phyloP scores from a whole-genome alignment of 2,113 vertebrate species.

The Bostrychus sinensis region DNA sequence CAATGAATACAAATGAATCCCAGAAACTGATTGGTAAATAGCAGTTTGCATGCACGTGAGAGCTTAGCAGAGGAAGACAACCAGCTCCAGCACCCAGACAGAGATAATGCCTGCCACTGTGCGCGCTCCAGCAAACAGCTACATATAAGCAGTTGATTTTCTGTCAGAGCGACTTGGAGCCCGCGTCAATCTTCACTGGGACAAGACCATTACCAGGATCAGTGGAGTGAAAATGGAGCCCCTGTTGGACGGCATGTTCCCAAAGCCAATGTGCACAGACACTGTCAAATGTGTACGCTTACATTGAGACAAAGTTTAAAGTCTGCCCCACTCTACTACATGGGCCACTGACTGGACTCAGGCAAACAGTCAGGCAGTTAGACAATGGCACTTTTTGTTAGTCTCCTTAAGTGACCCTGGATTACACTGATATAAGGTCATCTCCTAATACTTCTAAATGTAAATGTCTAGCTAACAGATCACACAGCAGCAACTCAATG shows the following conservation, averaged over 20 bases:
- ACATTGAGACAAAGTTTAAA: slow-evolving; percentile 5
- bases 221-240: slow-evolving; percentile 67
- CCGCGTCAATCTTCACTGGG: slow-evolving; percentile 59
- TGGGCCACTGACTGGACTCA: not conserved
- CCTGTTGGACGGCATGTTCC: slow-evolving; percentile 41
- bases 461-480: no score
- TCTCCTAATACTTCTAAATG: no score
- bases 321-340: not conserved
- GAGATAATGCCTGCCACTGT: slow-evolving; percentile 38
- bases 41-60: not conserved
- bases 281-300: slow-evolving; percentile 8
- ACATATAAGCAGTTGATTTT: slow-evolving; percentile 74
- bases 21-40: not conserved
- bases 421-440: not conserved
- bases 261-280: slow-evolving; percentile 21
- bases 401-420: not conserved
- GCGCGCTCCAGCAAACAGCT: slow-evolving; percentile 65
- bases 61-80: slow-evolving; percentile 13
- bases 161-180: slow-evolving; percentile 69
- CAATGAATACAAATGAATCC: slow-evolving; percentile 25
- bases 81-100: slow-evolving; percentile 17
- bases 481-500: no score
- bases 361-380: not conserved
- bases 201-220: slow-evolving; percentile 67
- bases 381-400: not conserved